Evolutionary conservation across 2,113 vertebrate species (phyloP).

Genomic region (Neolamprologus falcicula): DNA sequence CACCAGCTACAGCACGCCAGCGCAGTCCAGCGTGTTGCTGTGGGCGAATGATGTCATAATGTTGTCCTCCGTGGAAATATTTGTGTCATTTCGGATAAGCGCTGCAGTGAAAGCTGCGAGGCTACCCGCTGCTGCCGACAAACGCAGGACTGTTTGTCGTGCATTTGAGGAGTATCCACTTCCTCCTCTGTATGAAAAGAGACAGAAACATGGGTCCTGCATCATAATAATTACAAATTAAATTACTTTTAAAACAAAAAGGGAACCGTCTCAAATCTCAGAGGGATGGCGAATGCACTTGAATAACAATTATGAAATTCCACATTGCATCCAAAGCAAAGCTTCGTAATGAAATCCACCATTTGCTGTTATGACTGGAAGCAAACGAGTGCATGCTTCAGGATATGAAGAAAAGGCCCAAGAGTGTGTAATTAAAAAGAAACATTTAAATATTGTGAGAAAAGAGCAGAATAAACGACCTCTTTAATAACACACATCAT

Average conservation of each 20-base stretch:
- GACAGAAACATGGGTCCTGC: not conserved
- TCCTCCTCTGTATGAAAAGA: not conserved
- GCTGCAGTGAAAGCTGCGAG: not conserved
- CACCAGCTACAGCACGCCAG: not conserved
- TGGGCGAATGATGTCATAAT: not conserved
- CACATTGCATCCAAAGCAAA: not conserved
- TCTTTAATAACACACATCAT: constrained; percentile 7
- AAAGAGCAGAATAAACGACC: constrained; percentile 37
- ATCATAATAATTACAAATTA: not conserved
- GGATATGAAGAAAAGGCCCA: constrained; percentile 36
- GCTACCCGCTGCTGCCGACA: not conserved
- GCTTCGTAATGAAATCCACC: constrained; percentile 27
- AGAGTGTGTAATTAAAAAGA: constrained; percentile 62
- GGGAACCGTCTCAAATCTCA: not conserved
- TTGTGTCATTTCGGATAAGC: constrained; percentile 27
- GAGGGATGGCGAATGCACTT: constrained; percentile 7
- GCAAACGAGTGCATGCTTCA: constrained; percentile 31
- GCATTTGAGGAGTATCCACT: not conserved
- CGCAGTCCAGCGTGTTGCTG: not conserved
- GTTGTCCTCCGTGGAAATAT: not conserved
- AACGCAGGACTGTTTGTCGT: not conserved
- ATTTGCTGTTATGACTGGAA: constrained; percentile 46
- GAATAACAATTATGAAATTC: not conserved
- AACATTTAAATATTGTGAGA: constrained; percentile 48
- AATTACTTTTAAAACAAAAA: not conserved